These are phyloP conservation scores for Nemotelus nigrinus DNA, from an alignment of 2,888 invertebrate genomes.

Conservation along the genomic window DNA sequence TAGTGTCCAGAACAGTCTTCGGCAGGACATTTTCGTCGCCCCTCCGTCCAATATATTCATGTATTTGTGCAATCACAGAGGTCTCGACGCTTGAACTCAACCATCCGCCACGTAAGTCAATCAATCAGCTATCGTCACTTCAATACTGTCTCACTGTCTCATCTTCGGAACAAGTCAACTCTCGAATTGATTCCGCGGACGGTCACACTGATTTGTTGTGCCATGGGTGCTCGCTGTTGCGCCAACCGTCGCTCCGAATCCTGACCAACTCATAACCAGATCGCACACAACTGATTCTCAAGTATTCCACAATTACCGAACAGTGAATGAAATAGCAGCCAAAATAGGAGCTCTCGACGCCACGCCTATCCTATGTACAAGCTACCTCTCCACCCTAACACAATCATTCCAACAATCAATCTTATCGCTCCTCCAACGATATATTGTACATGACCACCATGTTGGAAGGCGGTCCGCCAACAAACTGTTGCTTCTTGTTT, in stretches of 20 bases:
- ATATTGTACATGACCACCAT: slow-evolving; percentile 32
- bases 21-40: slow-evolving; percentile 1
- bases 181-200: slow-evolving; percentile 42
- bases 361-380: slow-evolving; percentile 17
- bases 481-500: slow-evolving; percentile 35
- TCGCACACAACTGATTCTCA: slow-evolving; percentile 14
- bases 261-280: slow-evolving; percentile 20
- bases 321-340: neutral
- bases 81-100: slow-evolving; percentile 25
- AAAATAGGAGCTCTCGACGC: neutral
- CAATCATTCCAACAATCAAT: slow-evolving; percentile 14
- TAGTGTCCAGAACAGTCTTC: neutral
- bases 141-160: slow-evolving; percentile 35
- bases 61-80: slow-evolving; percentile 17
- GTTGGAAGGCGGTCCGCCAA: slow-evolving; percentile 30
- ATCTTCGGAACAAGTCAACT: slow-evolving; percentile 21
- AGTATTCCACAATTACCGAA: slow-evolving; percentile 17
- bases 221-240: slow-evolving; percentile 13
- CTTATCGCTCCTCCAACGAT: slow-evolving; percentile 12
- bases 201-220: slow-evolving; percentile 40
- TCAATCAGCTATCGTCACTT: slow-evolving; percentile 41
- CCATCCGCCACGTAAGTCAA: slow-evolving; percentile 36
- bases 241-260: neutral
- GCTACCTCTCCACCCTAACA: neutral
- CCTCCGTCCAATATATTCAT: slow-evolving; percentile 9